Conservation (phyloP, 1,140 invertebrate species). For the Bombus confusus region DNA sequence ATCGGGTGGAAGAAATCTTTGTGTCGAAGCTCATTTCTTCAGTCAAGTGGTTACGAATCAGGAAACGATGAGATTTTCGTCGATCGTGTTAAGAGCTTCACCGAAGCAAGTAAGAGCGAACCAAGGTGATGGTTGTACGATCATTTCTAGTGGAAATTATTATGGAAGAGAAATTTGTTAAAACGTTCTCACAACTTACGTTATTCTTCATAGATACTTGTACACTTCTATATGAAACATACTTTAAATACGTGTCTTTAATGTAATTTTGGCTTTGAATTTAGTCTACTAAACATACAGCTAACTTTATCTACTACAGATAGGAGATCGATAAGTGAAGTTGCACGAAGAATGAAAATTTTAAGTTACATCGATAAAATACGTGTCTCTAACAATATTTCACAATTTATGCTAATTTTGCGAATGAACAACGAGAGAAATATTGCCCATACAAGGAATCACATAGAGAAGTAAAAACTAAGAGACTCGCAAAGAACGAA, state of each 20-base stretch:
- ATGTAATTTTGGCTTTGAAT: background rate
- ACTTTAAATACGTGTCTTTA: no score
- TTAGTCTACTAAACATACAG: background rate
- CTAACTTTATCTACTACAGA: background rate
- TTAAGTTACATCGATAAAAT: background rate
- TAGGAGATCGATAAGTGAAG: background rate
- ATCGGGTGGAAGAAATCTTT: no score
- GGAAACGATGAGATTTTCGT: no score
- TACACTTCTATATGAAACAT: no score
- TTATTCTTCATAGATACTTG: no score
- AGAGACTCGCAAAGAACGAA: background rate
- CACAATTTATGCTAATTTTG: background rate
- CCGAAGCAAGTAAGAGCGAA: background rate
- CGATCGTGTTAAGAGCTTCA: no score
- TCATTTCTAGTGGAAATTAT: background rate
- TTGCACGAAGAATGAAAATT: background rate
- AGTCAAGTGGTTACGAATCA: no score
- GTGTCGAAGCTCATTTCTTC: no score
- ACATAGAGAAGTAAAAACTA: background rate
- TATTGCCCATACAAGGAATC: background rate
- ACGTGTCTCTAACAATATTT: background rate
- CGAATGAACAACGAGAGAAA: background rate
- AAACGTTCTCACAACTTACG: background rate
- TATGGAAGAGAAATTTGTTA: background rate
- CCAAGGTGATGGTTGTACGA: background rate